Conservation (phyloP, 2,797 vertebrate species). For the Melanotaenia maccullochi region DNA sequence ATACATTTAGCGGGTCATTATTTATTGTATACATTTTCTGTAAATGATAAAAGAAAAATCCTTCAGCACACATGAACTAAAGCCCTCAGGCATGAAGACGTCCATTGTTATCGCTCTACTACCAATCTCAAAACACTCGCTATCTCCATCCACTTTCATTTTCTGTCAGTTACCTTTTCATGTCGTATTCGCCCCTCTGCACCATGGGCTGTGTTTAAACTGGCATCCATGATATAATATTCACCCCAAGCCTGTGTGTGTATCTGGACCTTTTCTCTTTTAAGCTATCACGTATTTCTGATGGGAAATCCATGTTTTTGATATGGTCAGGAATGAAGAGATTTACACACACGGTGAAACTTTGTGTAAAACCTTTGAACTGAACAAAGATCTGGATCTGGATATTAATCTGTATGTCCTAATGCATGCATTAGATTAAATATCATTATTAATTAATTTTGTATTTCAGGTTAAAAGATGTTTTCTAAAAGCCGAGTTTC, state of each 20-base stretch:
- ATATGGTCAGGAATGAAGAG: neutral
- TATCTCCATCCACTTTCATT: conserved; percentile 46
- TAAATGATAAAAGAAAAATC: conserved; percentile 29
- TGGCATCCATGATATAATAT: conserved; percentile 48
- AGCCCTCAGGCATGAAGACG: conserved; percentile 31
- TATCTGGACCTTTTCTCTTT: conserved; percentile 46
- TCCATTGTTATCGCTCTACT: conserved; percentile 30
- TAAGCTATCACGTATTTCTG: conserved; percentile 10
- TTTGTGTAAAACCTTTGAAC: no score
- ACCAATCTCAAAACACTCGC: conserved; percentile 44
- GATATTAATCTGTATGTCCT: no score
- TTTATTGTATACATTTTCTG: conserved; percentile 10
- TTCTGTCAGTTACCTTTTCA: conserved; percentile 58
- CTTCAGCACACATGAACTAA: conserved; percentile 43
- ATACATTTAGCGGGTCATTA: neutral
- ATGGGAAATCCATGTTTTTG: conserved; percentile 15
- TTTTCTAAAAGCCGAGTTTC: conserved; percentile 6
- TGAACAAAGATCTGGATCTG: neutral
- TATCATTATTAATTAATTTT: conserved; percentile 3
- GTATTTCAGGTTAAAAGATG: conserved; percentile 16
- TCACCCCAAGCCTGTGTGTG: conserved; percentile 35
- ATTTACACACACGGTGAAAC: no score
- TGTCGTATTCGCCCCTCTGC: conserved; percentile 63
- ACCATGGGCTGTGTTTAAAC: conserved; percentile 38
- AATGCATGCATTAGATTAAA: neutral